Base-by-base conservation (phyloP, 1,140 invertebrate genomes). In the Panagrolaimus sp. region DNA sequence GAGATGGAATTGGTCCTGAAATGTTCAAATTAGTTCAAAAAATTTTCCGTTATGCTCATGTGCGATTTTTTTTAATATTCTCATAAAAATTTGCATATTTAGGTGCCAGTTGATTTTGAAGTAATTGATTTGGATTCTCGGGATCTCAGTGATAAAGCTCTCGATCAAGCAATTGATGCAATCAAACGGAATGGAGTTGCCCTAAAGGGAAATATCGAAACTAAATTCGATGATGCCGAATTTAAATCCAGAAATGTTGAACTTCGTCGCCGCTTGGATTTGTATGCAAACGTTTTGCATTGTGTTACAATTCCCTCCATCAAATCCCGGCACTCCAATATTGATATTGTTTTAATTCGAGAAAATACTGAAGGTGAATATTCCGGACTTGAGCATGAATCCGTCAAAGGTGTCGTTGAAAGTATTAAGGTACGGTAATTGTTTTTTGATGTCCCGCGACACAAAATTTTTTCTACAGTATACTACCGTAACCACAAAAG, bases 31-130 rank as follows among this genome's bases (percentile, higher is more conserved):
- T 94, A 85, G 91, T 96, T 43, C 90, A 89, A 79, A 90, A 94
- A 84, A 88, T 93, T 64, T 92, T 92, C 83, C 86, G 87, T 84
- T 90, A 67, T 65, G 72, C 73, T 7, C 32, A 38, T 38, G 32
- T 38, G 7, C 7, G 32, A 38, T 7, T 38, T 38, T 38, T 38
- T 38, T 4, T 38, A 38, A 7, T n/a, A 38, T 38, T 4, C 7
- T 4, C 2, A 38, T 38, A 38, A 38, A 4, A 38, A 38, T 38
- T 4, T 38, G 2, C 32, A 38, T 4, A 38, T 38, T 38, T 90
- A 93, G 67, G 92, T 93, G 12, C 95, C 96, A 15, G 90, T 98
- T 65, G 94, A 98, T 84, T 98, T 98, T 87, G 94, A 98, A 86
- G 88, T 91, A 46, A 89, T 97, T 38, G 88, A 93, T 52, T 91